A percentile compares a stretch with the other conserved stretches of the same genome.
Evolutionary conservation across 2,888 invertebrate species (phyloP).

Genomic region (Leptogaster cylindrica): DNA sequence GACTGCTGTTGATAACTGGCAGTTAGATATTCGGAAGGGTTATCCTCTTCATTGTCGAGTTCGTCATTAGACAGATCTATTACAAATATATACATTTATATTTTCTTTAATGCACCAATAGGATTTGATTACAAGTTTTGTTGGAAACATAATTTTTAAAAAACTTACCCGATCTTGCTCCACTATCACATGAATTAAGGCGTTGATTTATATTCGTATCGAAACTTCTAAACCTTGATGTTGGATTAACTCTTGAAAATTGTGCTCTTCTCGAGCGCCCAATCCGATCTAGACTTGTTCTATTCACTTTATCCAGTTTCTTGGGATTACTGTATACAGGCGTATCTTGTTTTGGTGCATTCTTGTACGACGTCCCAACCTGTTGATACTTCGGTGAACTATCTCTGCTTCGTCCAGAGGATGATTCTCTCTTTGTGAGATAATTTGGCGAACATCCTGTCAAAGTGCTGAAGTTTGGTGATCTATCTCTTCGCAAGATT

Average conservation of each 20-base stretch:
- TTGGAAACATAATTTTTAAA: neutral
- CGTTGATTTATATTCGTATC: conserved; percentile 63
- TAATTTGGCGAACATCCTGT: conserved; percentile 62
- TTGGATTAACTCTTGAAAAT: conserved; percentile 61
- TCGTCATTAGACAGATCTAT: conserved; percentile 67
- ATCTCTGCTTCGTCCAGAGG: conserved; percentile 56
- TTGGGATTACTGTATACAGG: conserved; percentile 56
- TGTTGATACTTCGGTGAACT: conserved; percentile 60
- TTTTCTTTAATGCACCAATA: neutral
- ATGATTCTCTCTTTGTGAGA: conserved; percentile 58
- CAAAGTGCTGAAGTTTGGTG: conserved; percentile 59
- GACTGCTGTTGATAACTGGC: conserved; percentile 56
- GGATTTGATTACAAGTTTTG: neutral
- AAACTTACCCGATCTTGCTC: conserved; percentile 61
- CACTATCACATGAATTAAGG: conserved; percentile 63
- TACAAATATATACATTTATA: neutral
- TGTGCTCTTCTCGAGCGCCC: conserved; percentile 65
- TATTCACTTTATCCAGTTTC: conserved; percentile 52
- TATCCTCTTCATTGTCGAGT: conserved; percentile 63
- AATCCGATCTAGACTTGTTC: conserved; percentile 53
- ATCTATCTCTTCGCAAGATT: conserved; percentile 53
- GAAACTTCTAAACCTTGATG: conserved; percentile 69
- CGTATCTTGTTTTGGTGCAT: conserved; percentile 51
- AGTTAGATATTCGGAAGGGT: conserved; percentile 57
- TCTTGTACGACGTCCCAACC: conserved; percentile 56